Conservation (phyloP, 1,140 invertebrate species). For the Conus ventricosus region DNA sequence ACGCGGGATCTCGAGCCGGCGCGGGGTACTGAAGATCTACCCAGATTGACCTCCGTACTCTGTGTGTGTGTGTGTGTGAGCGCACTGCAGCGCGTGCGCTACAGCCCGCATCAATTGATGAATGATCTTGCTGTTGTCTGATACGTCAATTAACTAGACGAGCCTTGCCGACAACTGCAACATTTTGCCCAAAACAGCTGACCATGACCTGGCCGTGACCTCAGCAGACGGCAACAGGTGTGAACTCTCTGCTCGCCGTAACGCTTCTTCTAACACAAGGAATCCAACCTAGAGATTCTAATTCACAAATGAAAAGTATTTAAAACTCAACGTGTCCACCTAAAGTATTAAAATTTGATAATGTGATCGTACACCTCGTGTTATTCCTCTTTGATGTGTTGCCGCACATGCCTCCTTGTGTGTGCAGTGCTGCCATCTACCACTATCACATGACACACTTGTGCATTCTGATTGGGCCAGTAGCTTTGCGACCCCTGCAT, state of each 20-base stretch:
- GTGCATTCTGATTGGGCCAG: slow-evolving; percentile 64
- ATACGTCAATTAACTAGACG: no score
- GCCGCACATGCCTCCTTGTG: background rate
- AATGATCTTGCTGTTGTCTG: no score
- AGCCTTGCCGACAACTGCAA: background rate
- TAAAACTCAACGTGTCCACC: background rate
- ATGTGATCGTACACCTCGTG: background rate
- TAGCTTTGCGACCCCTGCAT: slow-evolving; percentile 65
- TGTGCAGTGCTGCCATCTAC: slow-evolving; percentile 58
- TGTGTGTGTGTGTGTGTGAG: no score
- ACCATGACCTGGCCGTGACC: background rate
- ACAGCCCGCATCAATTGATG: no score
- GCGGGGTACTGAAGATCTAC: no score
- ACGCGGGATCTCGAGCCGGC: no score
- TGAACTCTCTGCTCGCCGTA: background rate
- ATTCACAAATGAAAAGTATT: background rate
- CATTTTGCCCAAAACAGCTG: background rate
- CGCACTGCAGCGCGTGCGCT: no score
- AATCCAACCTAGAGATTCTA: background rate
- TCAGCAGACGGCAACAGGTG: slow-evolving; percentile 1
- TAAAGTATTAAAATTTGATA: background rate
- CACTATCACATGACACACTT: slow-evolving; percentile 59
- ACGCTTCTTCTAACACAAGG: background rate
- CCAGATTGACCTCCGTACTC: no score
- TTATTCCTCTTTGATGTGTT: background rate